phyloP scores from a whole-genome alignment of 2,888 invertebrate species.

The Crepidodera aurea region DNA sequence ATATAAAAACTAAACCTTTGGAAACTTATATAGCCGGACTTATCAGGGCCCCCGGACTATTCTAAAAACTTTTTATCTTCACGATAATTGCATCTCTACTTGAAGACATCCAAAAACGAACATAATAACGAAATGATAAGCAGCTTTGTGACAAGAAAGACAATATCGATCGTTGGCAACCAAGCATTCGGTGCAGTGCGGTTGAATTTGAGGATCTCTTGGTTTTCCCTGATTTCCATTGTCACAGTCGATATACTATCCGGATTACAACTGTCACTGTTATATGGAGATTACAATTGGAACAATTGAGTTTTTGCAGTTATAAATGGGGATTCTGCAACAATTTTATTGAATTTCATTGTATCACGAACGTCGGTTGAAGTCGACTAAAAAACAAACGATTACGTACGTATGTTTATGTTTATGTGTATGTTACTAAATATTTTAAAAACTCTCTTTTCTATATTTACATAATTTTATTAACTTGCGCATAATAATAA shows the following conservation, averaged over 20 bases:
- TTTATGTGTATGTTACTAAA: no score
- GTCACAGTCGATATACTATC: constrained; percentile 33
- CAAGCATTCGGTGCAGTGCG: constrained; percentile 35
- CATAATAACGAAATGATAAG: neutral
- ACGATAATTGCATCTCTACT: no score
- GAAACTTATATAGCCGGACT: no score
- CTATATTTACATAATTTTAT: no score
- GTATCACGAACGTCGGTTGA: neutral
- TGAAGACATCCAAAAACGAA: neutral
- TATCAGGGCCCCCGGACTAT: no score
- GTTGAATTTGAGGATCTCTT: constrained; percentile 36
- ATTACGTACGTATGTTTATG: no score
- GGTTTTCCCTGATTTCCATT: constrained; percentile 26
- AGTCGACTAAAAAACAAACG: neutral
- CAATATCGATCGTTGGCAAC: constrained; percentile 33
- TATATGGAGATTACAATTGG: constrained; percentile 21
- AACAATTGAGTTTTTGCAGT: constrained; percentile 12
- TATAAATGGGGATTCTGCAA: neutral
- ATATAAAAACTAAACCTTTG: no score
- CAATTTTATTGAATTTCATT: neutral
- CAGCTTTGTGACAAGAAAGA: neutral
- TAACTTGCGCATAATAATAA: no score
- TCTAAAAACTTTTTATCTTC: no score
- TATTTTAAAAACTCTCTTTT: no score
- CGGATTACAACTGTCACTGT: constrained; percentile 31